Base-by-base conservation (phyloP, 2,888 invertebrate species). In the Amblyjoppa proteus region DNA sequence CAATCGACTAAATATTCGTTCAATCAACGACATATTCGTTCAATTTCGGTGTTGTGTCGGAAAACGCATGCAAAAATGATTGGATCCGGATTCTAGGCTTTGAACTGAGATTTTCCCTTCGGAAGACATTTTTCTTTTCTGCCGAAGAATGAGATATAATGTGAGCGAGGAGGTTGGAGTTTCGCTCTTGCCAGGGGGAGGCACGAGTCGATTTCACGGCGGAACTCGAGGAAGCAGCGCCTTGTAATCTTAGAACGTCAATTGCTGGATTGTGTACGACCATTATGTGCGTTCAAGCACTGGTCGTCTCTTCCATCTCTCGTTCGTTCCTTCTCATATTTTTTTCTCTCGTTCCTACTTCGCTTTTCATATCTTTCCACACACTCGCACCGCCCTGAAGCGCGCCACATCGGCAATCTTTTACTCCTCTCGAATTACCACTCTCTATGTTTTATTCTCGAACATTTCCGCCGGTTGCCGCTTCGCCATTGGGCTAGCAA, bases 221-320 rank as follows among this genome's bases (percentile, higher is more conserved):
- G 49, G 71, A 74, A 68, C 45, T 61, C 45, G 61, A 70, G 71
- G 74, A 68, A 41, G 61, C 38, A 61, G 74, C 66, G 79, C 80
- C 81, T 80, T 83, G 82, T 83, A 83, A 86, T 86, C 81, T 83
- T 45, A 49, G 64, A 51, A 83, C 83, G 81, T 58, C 86, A 86
- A 86, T 86, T 83, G 83, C 75, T 49, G 75, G 74, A 86, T 83
- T 83, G 77, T 75, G 70, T 81, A 66, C 61, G 77, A 51, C 75
- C 81, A 81, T 86, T 83, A 83, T 69, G 61, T 34, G 77, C 71
- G 76, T 76, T 58, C 81, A 69, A 71, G 76, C 68, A 78, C 70
- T 74, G 53, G 53, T 70, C 53, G 34, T 66, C 56, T 41, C 38
- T 51, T 70, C 56, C 51, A 56, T 78, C 56, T 70, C 71, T 56